Evolutionary conservation across 2,113 vertebrate genomes (phyloP), one percentile per base, ranked within the genome.

Genomic region (Mystacornis crossleyi): DNA sequence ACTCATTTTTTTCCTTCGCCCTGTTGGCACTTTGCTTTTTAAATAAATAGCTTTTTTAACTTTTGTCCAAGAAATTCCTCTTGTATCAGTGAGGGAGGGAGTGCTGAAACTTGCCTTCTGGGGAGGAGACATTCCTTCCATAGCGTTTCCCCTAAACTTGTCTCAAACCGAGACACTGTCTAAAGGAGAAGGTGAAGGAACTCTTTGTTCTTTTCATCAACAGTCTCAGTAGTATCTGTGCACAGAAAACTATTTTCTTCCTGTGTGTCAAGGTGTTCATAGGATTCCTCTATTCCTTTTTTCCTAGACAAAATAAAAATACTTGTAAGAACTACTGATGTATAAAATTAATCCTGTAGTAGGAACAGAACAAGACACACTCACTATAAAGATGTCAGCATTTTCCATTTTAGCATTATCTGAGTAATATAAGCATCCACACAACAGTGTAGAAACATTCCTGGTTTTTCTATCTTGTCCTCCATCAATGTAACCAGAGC

Each of bases 221-320:
- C 51, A 54, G 18, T n/a, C 31, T 48, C 75, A 78, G 24, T 4
- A 62, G 34, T 8, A 58, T 17, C 19, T n/a, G 5, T 60, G 28
- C 33, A 45, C 33, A 80, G 33, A 54, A 16, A n/a, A 4, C 2
- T 12, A 13, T 36, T 48, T 92, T 77, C 24, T 72, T 72, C 54
- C 4, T 0, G 3, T 31, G 26, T 4, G 26, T 55, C 19, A 36
- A 34, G 21, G 18, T 45, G 29, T 7, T 20, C 6, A 40, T 10
- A 36, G 0, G 2, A 18, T 3, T 42, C 0, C 11, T 24, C 0
- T 1, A 17, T 6, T n/a, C 36, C 1, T 6, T 50, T 1, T 0
- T n/a, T 12, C 34, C 89, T 93, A 72, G 51, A 54, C 14, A 79
- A 90, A 92, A 64, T 9, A 75, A 53, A 94, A 86, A 66, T 14